Evolutionary conservation across 2,113 vertebrate genomes (phyloP).

Genomic region (Falco punctatus): DNA sequence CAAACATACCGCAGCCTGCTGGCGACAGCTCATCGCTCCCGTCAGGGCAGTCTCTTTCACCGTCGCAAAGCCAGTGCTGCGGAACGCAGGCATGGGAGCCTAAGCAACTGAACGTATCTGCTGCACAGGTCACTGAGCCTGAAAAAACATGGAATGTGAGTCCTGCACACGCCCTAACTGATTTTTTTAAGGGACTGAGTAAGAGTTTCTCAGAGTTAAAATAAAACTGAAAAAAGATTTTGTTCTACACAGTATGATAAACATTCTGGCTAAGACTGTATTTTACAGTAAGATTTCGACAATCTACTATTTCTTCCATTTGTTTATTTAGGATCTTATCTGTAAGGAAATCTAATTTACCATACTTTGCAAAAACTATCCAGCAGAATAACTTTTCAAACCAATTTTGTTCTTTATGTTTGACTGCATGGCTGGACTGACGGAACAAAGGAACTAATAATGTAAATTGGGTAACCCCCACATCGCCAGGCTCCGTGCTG

Average conservation of each 20-base stretch:
- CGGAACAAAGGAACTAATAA: neutral
- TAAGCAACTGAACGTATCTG: conserved; percentile 90
- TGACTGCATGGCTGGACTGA: neutral
- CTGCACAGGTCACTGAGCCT: conserved; percentile 91
- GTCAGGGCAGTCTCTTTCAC: conserved; percentile 94
- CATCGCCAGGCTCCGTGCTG: neutral
- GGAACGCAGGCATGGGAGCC: conserved; percentile 94
- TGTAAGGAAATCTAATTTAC: neutral
- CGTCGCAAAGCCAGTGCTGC: conserved; percentile 94
- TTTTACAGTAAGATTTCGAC: neutral
- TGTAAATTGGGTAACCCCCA: neutral
- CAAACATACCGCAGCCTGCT: conserved; percentile 89
- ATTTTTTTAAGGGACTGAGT: neutral
- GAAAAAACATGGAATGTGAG: neutral
- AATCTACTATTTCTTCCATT: neutral
- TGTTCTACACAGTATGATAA: neutral
- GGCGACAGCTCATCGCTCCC: conserved; percentile 94
- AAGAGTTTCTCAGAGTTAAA: neutral
- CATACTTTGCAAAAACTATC: neutral
- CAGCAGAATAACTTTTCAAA: neutral
- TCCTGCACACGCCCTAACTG: accelerated
- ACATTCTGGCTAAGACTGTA: neutral
- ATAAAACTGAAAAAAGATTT: neutral
- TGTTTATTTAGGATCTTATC: neutral
- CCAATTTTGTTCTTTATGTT: neutral